These are phyloP conservation scores for Tipula lateralis DNA, from an alignment of 2,888 invertebrate genomes.

Conservation along the genomic window DNA sequence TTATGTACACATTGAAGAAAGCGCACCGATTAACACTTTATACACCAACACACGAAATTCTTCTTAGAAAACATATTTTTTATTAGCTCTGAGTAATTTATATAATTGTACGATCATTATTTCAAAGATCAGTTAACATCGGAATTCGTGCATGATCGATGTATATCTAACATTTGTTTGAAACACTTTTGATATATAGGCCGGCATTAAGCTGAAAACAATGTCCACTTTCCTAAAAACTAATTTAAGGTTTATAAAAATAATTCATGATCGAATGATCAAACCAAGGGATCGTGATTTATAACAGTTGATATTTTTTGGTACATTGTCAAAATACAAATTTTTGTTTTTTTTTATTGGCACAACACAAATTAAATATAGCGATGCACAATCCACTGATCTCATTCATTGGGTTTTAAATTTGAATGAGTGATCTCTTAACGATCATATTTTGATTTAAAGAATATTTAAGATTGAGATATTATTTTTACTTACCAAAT, in stretches of 20 bases:
- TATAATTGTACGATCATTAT: background rate
- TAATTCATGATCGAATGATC: background rate
- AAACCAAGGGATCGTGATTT: background rate
- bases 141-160: background rate
- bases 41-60: background rate
- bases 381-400: background rate
- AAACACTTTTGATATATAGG: background rate
- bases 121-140: background rate
- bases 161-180: background rate
- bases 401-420: background rate
- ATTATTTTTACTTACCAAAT: background rate
- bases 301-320: background rate
- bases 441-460: background rate
- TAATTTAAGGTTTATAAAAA: background rate
- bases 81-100: background rate
- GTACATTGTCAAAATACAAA: background rate
- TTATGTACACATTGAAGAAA: background rate
- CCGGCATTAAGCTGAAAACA: background rate
- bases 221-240: background rate
- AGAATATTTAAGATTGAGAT: too few relatives aligned
- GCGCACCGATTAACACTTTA: background rate
- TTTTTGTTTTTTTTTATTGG: background rate
- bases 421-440: background rate
- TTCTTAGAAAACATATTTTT: background rate
- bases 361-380: background rate